Conservation (phyloP, 2,797 vertebrate genomes). For the Pantherophis alleghaniensis region DNA sequence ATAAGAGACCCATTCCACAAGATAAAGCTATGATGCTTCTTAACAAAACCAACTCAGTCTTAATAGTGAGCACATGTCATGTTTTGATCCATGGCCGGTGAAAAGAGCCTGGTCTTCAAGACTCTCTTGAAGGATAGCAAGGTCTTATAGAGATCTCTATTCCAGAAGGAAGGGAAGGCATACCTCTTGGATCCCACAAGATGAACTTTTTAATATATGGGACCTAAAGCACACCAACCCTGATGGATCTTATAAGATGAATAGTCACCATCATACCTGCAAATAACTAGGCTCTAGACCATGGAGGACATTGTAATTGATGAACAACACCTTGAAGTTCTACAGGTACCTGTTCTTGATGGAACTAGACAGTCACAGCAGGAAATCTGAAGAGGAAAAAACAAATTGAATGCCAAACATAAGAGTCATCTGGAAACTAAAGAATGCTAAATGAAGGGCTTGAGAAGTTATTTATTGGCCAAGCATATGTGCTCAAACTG, state of each 20-base stretch:
- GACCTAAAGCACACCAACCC: not conserved
- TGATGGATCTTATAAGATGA: not conserved
- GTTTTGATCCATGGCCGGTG: not conserved
- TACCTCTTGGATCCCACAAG: not conserved
- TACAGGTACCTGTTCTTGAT: not conserved
- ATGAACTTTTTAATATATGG: not conserved
- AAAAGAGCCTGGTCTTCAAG: not conserved
- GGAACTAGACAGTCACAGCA: not conserved
- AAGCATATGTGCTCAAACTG: constrained; percentile 11
- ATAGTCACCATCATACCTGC: not conserved
- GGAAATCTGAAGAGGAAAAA: too few species aligned
- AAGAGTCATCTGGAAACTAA: not conserved
- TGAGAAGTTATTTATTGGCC: constrained; percentile 11
- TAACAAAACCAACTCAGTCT: not conserved
- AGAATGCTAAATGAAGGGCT: not conserved
- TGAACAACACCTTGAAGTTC: not conserved
- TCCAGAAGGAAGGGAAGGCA: not conserved
- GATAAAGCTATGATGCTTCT: not conserved
- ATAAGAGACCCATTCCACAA: not conserved
- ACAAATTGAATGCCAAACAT: not conserved
- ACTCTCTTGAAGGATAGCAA: not conserved
- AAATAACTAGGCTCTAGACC: not conserved
- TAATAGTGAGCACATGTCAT: not conserved
- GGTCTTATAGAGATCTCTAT: not conserved
- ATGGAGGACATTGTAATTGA: not conserved